A percentile compares a stretch with the other conserved stretches of the same genome.
These are phyloP conservation scores for Gorsachius magnificus DNA, from an alignment of 2,797 vertebrate genomes.

Conservation along the genomic window DNA sequence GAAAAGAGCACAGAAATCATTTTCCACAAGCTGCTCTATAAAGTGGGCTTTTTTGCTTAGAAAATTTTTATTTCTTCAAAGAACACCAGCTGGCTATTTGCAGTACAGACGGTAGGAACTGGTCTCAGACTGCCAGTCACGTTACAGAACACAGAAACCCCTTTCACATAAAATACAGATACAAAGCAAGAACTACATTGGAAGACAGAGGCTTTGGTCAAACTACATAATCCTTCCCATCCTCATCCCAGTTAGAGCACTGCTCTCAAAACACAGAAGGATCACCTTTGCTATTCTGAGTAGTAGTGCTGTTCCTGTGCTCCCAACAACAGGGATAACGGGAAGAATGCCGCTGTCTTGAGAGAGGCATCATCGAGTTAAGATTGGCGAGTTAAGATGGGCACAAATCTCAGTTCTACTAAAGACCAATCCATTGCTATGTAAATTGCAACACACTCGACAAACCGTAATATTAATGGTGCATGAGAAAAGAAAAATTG, in stretches of 20 bases:
- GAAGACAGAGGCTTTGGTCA: neutral
- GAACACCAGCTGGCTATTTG: neutral
- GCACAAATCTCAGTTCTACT: neutral
- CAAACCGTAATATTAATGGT: neutral
- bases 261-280: neutral
- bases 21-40: neutral
- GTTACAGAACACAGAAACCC: neutral
- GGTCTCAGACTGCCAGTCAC: neutral
- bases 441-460: neutral
- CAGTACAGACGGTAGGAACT: neutral
- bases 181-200: neutral
- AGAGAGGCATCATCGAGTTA: accelerated
- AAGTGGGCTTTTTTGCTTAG: neutral
- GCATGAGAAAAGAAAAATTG: neutral
- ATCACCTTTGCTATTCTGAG: neutral
- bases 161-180: accelerated
- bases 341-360: neutral
- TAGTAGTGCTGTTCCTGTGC: accelerated
- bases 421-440: neutral
- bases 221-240: neutral
- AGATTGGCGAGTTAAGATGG: accelerated
- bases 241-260: neutral
- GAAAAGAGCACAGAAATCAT: neutral
- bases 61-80: neutral
- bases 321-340: accelerated